These are phyloP conservation scores for Neopelma chrysocephalum DNA, from an alignment of 2,797 vertebrate genomes.

Conservation along the genomic window DNA sequence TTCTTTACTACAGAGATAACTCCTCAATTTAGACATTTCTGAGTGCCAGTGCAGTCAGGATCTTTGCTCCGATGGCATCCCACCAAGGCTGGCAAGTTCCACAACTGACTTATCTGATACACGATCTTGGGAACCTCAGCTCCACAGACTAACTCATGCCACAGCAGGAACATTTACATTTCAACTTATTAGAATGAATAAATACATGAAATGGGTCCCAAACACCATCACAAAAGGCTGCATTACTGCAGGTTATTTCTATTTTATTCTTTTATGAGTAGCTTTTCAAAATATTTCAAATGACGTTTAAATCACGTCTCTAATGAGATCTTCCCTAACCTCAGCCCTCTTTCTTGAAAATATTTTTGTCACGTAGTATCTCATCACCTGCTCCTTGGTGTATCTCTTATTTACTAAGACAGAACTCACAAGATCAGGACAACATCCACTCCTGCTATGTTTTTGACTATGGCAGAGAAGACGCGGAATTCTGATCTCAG, in stretches of 20 bases:
- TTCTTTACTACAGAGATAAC: conserved; percentile 20
- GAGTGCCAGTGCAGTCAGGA: background rate
- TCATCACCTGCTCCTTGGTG: background rate
- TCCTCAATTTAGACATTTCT: background rate
- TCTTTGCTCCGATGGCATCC: background rate
- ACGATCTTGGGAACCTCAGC: background rate
- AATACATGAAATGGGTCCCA: background rate
- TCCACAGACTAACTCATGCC: background rate
- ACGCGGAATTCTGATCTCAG: background rate
- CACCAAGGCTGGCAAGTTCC: conserved; percentile 10
- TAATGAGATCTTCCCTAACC: background rate
- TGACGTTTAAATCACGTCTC: background rate
- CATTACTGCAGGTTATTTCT: background rate
- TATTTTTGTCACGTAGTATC: background rate
- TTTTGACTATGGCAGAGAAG: background rate
- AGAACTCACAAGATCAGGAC: background rate
- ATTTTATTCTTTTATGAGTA: background rate
- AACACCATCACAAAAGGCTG: background rate
- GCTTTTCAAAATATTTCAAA: background rate
- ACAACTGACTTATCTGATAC: background rate
- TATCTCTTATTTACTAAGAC: background rate
- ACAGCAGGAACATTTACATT: background rate
- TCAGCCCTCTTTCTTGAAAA: background rate
- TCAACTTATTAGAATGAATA: background rate
- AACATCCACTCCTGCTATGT: background rate